These are phyloP conservation scores for Anthopleura xanthogrammica DNA, from an alignment of 92 coral and sea anemone species.

Conservation along the genomic window DNA sequence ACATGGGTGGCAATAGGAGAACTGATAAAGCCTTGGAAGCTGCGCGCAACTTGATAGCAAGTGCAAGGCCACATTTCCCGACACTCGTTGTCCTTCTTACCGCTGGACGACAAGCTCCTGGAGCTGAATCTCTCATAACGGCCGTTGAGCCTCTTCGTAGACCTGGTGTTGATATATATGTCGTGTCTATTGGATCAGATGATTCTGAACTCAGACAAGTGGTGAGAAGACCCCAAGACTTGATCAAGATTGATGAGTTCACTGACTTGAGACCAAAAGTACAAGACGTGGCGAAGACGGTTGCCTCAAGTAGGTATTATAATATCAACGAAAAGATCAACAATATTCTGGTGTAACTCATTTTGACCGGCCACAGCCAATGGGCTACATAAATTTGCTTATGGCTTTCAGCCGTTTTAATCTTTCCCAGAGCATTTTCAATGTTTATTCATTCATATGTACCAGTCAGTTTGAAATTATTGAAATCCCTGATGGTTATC, in stretches of 20 bases:
- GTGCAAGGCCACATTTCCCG: conserved; percentile 39
- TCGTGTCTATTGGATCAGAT: conserved; percentile 67
- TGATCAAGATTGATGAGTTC: conserved; percentile 24
- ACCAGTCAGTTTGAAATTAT: too few species aligned
- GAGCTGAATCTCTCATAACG: conserved; percentile 21
- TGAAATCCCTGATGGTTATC: too few species aligned
- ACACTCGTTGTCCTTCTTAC: conserved; percentile 62
- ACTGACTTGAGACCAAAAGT: conserved; percentile 35
- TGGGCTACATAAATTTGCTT: background rate
- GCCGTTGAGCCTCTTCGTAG: conserved; percentile 43
- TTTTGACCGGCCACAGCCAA: background rate
- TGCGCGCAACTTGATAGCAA: conserved; percentile 17
- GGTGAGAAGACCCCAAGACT: conserved; percentile 17
- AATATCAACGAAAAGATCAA: too few species aligned
- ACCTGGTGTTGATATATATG: conserved; percentile 49
- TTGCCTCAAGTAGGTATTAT: conserved; percentile 15
- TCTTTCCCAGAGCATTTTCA: too few species aligned
- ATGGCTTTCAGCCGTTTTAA: background rate
- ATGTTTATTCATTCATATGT: too few species aligned
- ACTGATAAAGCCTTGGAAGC: conserved; percentile 45
- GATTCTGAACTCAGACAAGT: conserved; percentile 19
- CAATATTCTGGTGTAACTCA: background rate
- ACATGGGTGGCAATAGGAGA: conserved; percentile 34
- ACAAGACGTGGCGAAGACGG: conserved; percentile 35
- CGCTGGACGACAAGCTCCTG: conserved; percentile 50